Evolutionary conservation across 2,888 invertebrate genomes (phyloP), one percentile per base, ranked within the genome.

Genomic region (Epirrita christyi): DNA sequence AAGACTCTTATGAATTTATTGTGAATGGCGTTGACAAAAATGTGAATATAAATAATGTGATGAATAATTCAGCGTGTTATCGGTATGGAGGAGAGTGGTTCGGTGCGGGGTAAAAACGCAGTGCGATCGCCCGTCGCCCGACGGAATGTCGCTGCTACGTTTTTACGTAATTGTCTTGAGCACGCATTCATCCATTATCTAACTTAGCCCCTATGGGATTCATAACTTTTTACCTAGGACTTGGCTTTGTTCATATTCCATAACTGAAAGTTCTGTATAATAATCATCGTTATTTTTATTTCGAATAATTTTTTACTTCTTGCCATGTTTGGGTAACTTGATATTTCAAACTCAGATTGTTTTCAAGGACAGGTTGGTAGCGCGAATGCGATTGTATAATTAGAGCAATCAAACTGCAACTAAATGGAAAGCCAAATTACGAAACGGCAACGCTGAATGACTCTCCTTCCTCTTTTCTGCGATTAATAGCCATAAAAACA

Each of bases 51-150:
- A 88, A 88, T 87, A 86, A 85, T 88, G 83, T 77, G 76, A 82
- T 92, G 91, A 92, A 92, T 92, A 80, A 92, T 92, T 87, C 92
- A 92, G 92, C 90, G 91, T 90, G 88, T 75, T 83, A 90, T 90
- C 87, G 88, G 89, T 88, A 89, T 89, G 90, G 87, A 83, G 64
- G 83, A 73, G 76, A 73, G 73, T 72, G 78, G 79, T 75, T 74
- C 67, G 62, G 68, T 45, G 61, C 59, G 58, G 55, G 47, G 78
- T 78, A 87, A 88, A 88, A 88, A 88, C 78, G 66, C 56, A 72
- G 75, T 76, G 80, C 80, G 74, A 65, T 72, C 74, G 78, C 68
- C 72, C 74, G 73, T 68, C 81, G 83, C 80, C 78, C 80, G 79
- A 70, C 72, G 86, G 89, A 91, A 92, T 91, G 89, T 83, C 74